phyloP scores from a whole-genome alignment of 23 tunicate genomes.

The Trididemnum nubilum region DNA sequence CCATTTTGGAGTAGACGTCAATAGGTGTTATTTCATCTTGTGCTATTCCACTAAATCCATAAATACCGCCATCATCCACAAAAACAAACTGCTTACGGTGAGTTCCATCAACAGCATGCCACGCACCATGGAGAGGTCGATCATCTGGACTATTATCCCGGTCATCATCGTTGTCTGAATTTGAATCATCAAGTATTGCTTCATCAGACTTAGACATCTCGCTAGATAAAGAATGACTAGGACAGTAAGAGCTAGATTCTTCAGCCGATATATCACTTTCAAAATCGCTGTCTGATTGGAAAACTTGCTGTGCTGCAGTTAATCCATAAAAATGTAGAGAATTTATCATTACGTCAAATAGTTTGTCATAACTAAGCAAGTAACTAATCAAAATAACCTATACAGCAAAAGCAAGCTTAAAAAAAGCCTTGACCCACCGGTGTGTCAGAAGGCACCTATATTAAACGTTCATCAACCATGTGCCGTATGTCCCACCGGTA shows the following conservation, averaged over 20 bases:
- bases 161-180: neutral
- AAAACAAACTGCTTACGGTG: conserved; percentile 23
- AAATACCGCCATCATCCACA: conserved; percentile 23
- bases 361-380: neutral
- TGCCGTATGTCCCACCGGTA: neutral
- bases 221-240: neutral
- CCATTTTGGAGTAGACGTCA: conserved; percentile 16
- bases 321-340: neutral
- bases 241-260: neutral
- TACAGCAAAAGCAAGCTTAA: neutral
- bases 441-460: neutral
- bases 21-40: neutral
- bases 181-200: neutral
- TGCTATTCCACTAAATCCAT: conserved; percentile 15
- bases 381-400: too few relatives aligned
- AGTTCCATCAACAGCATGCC: conserved; percentile 18
- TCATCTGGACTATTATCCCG: neutral
- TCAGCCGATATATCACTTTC: neutral
- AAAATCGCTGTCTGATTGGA: neutral
- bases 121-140: neutral
- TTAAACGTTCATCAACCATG: neutral
- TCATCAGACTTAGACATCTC: neutral
- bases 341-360: neutral
- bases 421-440: neutral
- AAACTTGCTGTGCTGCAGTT: neutral